A percentile compares a stretch with the other conserved stretches of the same genome.
phyloP scores from a whole-genome alignment of 2,113 vertebrate species.

The Fulica atra region DNA sequence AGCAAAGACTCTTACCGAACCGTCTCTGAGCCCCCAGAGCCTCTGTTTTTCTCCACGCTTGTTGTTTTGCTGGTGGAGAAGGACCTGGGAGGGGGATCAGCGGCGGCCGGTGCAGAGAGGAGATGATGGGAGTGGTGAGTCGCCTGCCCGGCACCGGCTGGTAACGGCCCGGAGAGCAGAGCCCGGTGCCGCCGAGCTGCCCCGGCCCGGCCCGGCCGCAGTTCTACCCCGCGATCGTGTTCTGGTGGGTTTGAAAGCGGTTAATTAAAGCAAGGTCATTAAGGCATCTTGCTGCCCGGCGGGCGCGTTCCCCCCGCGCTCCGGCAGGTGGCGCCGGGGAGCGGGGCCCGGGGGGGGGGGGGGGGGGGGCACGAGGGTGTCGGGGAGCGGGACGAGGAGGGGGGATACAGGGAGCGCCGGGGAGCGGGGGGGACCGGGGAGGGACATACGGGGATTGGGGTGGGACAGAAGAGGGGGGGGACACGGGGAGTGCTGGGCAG shows the following conservation, averaged over 20 bases:
- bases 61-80: accelerated
- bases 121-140: not conserved
- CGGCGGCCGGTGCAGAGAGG: accelerated
- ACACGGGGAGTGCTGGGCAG: too few relatives aligned
- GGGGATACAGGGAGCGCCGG: too few relatives aligned
- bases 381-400: too few relatives aligned
- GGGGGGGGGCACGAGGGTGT: too few relatives aligned
- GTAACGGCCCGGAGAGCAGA: accelerated
- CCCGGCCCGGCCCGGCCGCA: accelerated
- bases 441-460: too few relatives aligned
- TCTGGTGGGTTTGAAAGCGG: too few relatives aligned
- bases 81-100: not conserved
- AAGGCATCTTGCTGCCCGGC: not conserved
- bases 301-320: accelerated
- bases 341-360: not conserved
- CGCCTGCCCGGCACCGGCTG: accelerated
- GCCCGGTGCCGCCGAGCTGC: accelerated
- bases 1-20: not conserved
- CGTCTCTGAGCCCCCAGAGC: not conserved
- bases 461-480: too few relatives aligned
- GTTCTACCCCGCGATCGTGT: too few relatives aligned
- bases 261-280: too few relatives aligned
- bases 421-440: too few relatives aligned
- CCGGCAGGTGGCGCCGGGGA: not conserved
- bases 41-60: not conserved